These are phyloP conservation scores for Silurus lanzhouensis DNA, from an alignment of 2,797 vertebrate genomes.

Conservation along the genomic window DNA sequence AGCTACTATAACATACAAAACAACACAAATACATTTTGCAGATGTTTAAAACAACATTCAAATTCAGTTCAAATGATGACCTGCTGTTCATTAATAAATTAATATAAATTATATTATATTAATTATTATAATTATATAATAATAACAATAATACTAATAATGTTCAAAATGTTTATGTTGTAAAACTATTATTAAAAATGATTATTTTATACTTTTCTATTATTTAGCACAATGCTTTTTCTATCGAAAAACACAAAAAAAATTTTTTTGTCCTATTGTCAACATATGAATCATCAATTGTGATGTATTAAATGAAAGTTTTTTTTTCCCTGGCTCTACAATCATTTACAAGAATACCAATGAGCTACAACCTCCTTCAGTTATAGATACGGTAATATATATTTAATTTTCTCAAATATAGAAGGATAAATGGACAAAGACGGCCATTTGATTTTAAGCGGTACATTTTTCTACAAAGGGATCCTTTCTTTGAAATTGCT, in stretches of 20 bases:
- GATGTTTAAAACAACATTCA: neutral
- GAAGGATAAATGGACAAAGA: conserved; percentile 9
- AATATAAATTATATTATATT: neutral
- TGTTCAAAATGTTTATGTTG: too few species aligned
- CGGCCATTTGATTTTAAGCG: conserved; percentile 17
- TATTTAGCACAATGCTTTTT: too few species aligned
- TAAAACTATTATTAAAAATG: too few species aligned
- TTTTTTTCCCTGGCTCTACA: neutral
- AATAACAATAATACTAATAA: too few species aligned
- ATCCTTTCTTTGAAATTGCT: conserved; percentile 36
- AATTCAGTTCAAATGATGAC: neutral
- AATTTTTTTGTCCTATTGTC: too few species aligned
- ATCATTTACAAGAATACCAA: conserved; percentile 12
- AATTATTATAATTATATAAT: too few species aligned
- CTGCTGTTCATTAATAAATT: neutral
- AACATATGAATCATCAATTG: neutral
- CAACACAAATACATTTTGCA: neutral
- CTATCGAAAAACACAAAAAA: too few species aligned
- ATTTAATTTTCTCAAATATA: conserved; percentile 8
- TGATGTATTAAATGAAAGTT: neutral
- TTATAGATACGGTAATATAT: neutral
- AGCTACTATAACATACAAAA: neutral
- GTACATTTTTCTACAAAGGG: conserved; percentile 25
- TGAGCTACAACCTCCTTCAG: neutral
- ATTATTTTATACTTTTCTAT: too few species aligned